Percentiles rank a stretch among this genome's conserved stretches.
Evolutionary conservation across 2,888 invertebrate species (phyloP).

Genomic region (Eristalis intricaria): DNA sequence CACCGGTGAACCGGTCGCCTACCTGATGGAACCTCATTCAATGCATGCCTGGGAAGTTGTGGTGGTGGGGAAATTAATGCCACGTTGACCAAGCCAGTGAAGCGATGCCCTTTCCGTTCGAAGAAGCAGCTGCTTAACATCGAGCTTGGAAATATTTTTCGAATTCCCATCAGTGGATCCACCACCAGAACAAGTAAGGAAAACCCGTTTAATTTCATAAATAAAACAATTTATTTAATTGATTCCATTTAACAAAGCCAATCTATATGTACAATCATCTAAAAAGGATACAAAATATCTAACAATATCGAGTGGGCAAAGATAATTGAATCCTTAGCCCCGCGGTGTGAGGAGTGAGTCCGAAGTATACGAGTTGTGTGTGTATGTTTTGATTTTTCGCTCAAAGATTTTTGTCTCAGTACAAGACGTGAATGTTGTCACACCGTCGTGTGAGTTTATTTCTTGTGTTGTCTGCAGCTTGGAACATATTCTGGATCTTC

Average conservation of each 20-base stretch:
- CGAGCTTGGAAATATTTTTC: too few relatives aligned
- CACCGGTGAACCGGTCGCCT: too few relatives aligned
- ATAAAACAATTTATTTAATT: conserved; percentile 64
- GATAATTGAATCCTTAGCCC: conserved; percentile 16
- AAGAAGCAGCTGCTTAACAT: too few relatives aligned
- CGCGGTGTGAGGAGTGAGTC: background rate
- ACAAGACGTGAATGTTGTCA: conserved; percentile 40
- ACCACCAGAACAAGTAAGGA: background rate
- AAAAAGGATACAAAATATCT: conserved; percentile 53
- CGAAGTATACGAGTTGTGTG: conserved; percentile 21
- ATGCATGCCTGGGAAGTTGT: too few relatives aligned
- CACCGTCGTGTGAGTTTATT: conserved; percentile 70
- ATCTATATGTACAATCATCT: conserved; percentile 69
- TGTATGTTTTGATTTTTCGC: conserved; percentile 12
- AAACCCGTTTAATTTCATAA: conserved; percentile 23
- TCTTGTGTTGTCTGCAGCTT: conserved; percentile 77
- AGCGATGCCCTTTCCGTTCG: too few relatives aligned
- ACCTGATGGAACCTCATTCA: too few relatives aligned
- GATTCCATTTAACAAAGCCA: conserved; percentile 67
- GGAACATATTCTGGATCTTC: conserved; percentile 83
- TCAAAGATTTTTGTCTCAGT: conserved; percentile 39
- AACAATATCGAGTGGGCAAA: conserved; percentile 36
- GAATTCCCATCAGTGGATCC: too few relatives aligned
- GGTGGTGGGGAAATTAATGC: too few relatives aligned
- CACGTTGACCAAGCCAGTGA: too few relatives aligned